These are phyloP conservation scores for Trichacis sp. DNA, from an alignment of 2,888 invertebrate species.

Conservation along the genomic window DNA sequence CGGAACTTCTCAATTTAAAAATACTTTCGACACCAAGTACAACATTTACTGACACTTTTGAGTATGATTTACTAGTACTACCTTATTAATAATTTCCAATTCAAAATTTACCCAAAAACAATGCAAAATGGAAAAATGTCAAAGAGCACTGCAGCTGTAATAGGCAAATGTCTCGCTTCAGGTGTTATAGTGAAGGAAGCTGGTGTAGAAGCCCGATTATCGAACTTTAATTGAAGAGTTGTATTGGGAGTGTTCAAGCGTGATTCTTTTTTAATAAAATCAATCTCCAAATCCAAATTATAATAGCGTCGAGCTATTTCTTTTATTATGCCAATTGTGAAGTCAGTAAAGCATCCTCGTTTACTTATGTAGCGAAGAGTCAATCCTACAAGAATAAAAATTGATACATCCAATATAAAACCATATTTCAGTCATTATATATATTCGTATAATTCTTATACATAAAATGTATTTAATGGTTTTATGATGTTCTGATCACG, in stretches of 20 bases:
- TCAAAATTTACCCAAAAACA: constrained; percentile 84
- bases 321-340: constrained; percentile 96
- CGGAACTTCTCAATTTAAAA: too few relatives aligned
- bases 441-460: too few relatives aligned
- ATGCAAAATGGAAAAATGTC: constrained; percentile 99
- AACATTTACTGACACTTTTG: too few relatives aligned
- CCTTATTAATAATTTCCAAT: neutral
- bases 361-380: constrained; percentile 95
- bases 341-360: constrained; percentile 93
- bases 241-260: constrained; percentile 93
- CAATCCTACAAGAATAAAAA: constrained; percentile 73
- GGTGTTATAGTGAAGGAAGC: constrained; percentile 87
- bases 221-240: constrained; percentile 93
- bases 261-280: constrained; percentile 87
- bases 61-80: neutral
- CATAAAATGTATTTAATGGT: too few relatives aligned
- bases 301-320: constrained; percentile 94
- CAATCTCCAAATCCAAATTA: constrained; percentile 93
- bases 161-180: constrained; percentile 89
- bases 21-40: too few relatives aligned
- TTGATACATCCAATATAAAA: constrained; percentile 16
- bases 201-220: constrained; percentile 90
- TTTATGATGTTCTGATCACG: too few relatives aligned
- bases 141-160: constrained; percentile 89
- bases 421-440: too few relatives aligned